Percentiles rank a stretch among this genome's conserved stretches.
These are phyloP conservation scores for Drosophila formosana DNA, from an alignment of 2,888 invertebrate species.

Conservation along the genomic window DNA sequence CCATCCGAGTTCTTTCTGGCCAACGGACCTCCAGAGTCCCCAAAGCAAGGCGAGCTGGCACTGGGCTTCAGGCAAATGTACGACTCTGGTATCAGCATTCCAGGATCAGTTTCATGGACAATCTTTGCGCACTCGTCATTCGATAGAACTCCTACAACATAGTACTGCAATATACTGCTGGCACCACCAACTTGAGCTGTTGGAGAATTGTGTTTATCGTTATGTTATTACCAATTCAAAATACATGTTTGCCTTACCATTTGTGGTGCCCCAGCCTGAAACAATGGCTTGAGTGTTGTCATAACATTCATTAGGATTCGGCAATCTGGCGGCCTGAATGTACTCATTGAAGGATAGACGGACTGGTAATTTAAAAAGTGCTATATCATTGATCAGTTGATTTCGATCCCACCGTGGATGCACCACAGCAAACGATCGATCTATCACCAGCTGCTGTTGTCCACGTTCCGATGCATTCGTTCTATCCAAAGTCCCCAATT, in stretches of 20 bases:
- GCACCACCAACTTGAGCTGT: not conserved
- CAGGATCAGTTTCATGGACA: not conserved
- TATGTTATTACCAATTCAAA: not conserved
- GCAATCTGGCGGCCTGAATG: constrained; percentile 20
- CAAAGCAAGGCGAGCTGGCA: not conserved
- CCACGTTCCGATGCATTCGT: constrained; percentile 5
- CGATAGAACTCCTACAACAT: not conserved
- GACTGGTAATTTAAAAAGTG: constrained; percentile 28
- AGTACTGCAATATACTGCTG: not conserved
- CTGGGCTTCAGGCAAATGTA: constrained; percentile 13
- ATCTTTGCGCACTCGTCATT: constrained; percentile 4
- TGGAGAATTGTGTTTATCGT: too few species aligned
- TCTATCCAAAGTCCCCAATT: constrained; percentile 20
- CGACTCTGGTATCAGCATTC: not conserved
- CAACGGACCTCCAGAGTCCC: constrained; percentile 36
- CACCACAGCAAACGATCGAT: not conserved
- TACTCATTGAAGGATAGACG: constrained; percentile 16
- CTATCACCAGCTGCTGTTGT: constrained; percentile 17
- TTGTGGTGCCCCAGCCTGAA: constrained; percentile 23
- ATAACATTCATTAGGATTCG: not conserved
- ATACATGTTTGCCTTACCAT: constrained; percentile 2
- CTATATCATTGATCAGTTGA: constrained; percentile 13
- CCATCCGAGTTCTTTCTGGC: not conserved
- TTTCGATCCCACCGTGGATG: not conserved
- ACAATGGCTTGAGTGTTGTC: not conserved